Percentiles rank a stretch among this genome's conserved stretches.
phyloP scores from a whole-genome alignment of 2,797 vertebrate species.

The Manis javanica region DNA sequence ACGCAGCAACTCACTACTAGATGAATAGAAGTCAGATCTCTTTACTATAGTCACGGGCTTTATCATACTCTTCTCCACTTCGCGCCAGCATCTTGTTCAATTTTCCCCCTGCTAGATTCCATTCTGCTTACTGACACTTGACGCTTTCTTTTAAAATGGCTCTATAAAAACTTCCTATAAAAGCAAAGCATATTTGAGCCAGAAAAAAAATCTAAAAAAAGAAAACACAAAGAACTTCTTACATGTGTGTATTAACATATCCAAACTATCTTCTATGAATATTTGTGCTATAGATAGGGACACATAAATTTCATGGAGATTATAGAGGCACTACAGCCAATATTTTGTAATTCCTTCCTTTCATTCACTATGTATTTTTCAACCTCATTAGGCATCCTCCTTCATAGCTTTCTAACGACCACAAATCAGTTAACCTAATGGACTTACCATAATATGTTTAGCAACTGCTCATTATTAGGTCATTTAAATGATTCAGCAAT shows the following conservation, averaged over 20 bases:
- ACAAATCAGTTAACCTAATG: background rate
- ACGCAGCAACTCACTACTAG: background rate
- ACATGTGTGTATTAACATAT: background rate
- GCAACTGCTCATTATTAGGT: background rate
- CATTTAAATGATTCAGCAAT: conserved; percentile 29
- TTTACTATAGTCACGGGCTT: background rate
- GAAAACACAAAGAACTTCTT: background rate
- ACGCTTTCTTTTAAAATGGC: background rate
- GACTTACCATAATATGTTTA: background rate
- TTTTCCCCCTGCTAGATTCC: background rate
- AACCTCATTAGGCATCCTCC: background rate
- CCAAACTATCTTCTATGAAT: background rate
- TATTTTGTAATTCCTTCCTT: background rate
- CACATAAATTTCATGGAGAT: background rate
- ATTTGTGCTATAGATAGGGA: background rate
- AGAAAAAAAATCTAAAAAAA: background rate
- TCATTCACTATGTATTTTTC: background rate
- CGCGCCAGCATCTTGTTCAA: no score
- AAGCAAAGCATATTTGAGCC: background rate
- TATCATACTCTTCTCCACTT: background rate
- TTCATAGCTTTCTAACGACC: background rate
- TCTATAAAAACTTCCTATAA: background rate
- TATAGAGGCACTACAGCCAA: background rate
- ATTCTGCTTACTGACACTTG: background rate
- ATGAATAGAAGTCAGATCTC: background rate